Conservation (phyloP, 2,888 invertebrate genomes). For the Euplagia quadripunctaria region DNA sequence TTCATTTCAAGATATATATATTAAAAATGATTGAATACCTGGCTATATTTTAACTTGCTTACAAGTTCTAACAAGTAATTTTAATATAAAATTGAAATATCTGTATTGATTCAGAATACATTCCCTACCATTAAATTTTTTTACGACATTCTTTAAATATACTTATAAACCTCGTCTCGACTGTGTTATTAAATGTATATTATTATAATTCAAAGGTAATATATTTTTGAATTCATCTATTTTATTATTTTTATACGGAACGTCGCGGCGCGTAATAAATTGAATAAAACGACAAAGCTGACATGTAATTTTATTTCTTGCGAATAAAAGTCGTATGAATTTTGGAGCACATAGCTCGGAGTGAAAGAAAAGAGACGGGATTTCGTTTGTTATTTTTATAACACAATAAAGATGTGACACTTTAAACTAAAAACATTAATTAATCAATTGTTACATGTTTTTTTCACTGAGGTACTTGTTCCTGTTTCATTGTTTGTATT, state of each 20-base stretch:
- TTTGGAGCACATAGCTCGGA: background rate
- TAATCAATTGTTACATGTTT: background rate
- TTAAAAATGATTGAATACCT: background rate
- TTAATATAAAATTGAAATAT: too few relatives aligned
- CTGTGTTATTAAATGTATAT: background rate
- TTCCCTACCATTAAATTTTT: background rate
- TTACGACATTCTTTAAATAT: background rate
- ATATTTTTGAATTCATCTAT: background rate
- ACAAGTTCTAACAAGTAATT: background rate
- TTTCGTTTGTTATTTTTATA: background rate
- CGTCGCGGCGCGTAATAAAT: slow-evolving; percentile 4
- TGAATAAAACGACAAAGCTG: slow-evolving; percentile 9
- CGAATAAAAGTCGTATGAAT: slow-evolving; percentile 2
- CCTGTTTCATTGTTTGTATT: background rate
- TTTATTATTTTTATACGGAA: background rate
- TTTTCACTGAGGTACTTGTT: too few relatives aligned
- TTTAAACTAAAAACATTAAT: background rate
- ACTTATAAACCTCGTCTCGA: background rate
- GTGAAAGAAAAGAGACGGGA: background rate
- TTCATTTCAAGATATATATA: background rate
- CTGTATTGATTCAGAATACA: background rate
- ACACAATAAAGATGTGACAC: background rate
- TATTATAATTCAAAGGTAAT: background rate
- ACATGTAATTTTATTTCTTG: slow-evolving; percentile 6
- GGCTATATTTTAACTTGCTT: background rate